Evolutionary conservation across 1,140 invertebrate genomes (phyloP).

Genomic region (Melanaphis sacchari): DNA sequence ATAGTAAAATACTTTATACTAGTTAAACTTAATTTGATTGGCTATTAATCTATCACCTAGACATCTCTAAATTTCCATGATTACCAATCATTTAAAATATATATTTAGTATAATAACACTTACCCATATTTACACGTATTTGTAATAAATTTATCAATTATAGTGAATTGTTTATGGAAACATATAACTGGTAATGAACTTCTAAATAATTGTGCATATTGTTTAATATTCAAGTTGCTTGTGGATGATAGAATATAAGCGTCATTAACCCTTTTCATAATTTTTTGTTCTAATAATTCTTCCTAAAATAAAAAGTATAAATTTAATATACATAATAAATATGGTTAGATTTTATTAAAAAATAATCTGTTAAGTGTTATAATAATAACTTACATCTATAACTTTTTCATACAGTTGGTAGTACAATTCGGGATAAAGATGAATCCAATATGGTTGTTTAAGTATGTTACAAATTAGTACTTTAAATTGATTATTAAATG

Average conservation of each 20-base stretch:
- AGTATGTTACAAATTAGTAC: background rate
- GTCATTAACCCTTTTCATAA: conserved; percentile 36
- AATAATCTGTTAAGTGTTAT: background rate
- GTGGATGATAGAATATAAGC: conserved; percentile 8
- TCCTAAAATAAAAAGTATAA: conserved; percentile 13
- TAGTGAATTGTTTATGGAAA: conserved; percentile 22
- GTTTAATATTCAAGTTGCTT: conserved; percentile 18
- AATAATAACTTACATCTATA: background rate
- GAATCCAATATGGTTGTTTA: conserved; percentile 52
- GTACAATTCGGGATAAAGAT: conserved; percentile 45
- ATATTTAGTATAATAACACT: background rate
- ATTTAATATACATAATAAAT: background rate
- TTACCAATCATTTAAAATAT: no score
- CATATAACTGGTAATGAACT: conserved; percentile 30
- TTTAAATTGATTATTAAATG: background rate
- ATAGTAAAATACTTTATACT: no score
- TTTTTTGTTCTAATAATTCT: conserved; percentile 20
- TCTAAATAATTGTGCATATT: background rate
- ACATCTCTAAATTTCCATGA: no score
- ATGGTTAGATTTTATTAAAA: background rate
- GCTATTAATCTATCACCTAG: no score
- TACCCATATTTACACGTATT: conserved; percentile 20
- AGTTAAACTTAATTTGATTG: no score
- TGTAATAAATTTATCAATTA: conserved; percentile 44
- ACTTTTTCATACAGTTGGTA: background rate